Conservation (phyloP, 2,888 invertebrate genomes). For the Elegia similella region DNA sequence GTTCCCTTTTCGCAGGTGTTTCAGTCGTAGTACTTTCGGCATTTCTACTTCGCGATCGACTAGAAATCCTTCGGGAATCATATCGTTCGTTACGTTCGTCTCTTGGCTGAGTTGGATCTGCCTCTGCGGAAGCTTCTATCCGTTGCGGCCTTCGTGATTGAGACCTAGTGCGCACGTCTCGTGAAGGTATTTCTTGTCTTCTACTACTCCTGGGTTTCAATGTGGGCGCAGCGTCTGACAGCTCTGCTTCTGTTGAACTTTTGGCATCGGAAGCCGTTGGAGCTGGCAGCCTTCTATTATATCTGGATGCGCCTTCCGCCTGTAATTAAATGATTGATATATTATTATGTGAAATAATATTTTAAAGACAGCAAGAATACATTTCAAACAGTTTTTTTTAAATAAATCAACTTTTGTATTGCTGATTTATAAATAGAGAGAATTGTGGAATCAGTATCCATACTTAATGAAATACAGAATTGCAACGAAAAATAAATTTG, state of each 20-base stretch:
- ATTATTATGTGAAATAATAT: background rate
- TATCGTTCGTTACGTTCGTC: conserved; percentile 60
- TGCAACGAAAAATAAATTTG: no score
- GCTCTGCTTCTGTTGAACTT: conserved; percentile 38
- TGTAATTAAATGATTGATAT: conserved; percentile 41
- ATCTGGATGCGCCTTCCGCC: conserved; percentile 57
- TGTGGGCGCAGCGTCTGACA: conserved; percentile 47
- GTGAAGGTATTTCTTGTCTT: conserved; percentile 48
- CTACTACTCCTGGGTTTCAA: conserved; percentile 55
- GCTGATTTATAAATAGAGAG: no score
- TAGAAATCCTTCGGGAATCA: conserved; percentile 59
- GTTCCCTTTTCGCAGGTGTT: conserved; percentile 45
- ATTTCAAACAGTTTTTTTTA: no score
- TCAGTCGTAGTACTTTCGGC: conserved; percentile 29
- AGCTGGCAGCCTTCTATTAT: conserved; percentile 52
- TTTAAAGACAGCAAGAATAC: no score
- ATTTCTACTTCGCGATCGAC: conserved; percentile 55
- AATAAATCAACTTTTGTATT: no score
- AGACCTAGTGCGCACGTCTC: conserved; percentile 50
- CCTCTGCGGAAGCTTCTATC: conserved; percentile 33
- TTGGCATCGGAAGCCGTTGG: conserved; percentile 43
- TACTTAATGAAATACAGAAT: no score
- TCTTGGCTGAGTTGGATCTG: conserved; percentile 38
- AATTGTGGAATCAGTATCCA: no score
- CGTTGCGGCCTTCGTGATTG: conserved; percentile 43